Evolutionary conservation across 2,113 vertebrate genomes (phyloP), one percentile per base, ranked within the genome.

Genomic region (Orientallactaga bullata): DNA sequence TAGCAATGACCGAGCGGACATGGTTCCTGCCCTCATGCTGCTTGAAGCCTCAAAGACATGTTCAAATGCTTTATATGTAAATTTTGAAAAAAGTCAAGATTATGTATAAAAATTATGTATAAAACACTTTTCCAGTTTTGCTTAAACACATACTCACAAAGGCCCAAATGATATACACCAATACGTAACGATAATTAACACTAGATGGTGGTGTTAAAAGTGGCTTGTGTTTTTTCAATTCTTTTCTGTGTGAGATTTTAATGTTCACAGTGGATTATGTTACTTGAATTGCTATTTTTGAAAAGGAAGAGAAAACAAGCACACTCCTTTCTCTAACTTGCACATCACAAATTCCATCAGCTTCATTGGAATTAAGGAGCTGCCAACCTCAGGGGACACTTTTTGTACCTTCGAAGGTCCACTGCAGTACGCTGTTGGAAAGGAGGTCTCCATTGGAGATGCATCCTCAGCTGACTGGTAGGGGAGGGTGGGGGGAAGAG

Each of bases 61-160:
- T 82, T 63, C 60, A 92, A 90, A 65, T 12, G 90, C 85, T 94
- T 94, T 93, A 63, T 85, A 88, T 85, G 88, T 90, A 94, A 74
- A 7, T 55, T 55, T 71, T 93, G 87, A 81, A 94, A 82, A 93
- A 90, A 95, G 85, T 65, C 66, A 12, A n/a, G 23, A 58, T 92
- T 82, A 47, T 8, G 42, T 47, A 47, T 47, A 83, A 91, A 95
- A 90, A 74, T 79, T 94, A 93, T 95, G 94, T 95, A 94, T 47
- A 88, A 88, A 96, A 90, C 86, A 68, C 24, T 90, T 88, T 89
- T 91, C 95, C 95, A 92, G 96, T 95, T 96, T 92, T 91, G 92
- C 94, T 93, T 79, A 93, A 97, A 95, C 96, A 95, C 94, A 95
- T 88, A 74, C 86, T 95, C 83, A 47, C 87, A 88, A 87, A 96